Percentiles rank a stretch among this genome's conserved stretches.
phyloP scores from a whole-genome alignment of 1,140 invertebrate genomes.

The Drosophila aff. region DNA sequence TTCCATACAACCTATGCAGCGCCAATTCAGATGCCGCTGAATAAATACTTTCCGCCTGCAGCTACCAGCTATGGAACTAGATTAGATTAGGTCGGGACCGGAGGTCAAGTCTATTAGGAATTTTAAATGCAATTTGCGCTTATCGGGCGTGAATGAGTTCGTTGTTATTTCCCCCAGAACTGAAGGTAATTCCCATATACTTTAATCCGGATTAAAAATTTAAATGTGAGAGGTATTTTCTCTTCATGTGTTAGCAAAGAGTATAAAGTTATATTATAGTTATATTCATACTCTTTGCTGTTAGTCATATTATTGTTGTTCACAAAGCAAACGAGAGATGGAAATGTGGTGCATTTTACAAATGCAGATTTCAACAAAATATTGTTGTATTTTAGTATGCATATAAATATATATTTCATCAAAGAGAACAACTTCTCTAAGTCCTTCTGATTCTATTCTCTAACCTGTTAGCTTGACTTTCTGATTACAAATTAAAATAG shows the following conservation, averaged over 20 bases:
- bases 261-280: too few species aligned
- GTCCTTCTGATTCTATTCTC: background rate
- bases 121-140: constrained; percentile 71
- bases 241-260: background rate
- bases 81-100: constrained; percentile 49
- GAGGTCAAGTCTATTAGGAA: constrained; percentile 39
- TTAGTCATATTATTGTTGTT: too few species aligned
- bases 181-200: background rate
- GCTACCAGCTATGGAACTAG: constrained; percentile 49
- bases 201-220: background rate
- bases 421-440: background rate
- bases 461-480: background rate
- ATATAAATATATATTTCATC: background rate
- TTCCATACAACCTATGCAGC: background rate
- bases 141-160: constrained; percentile 10
- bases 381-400: background rate
- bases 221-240: background rate
- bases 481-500: background rate
- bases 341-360: background rate
- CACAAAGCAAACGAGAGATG: background rate
- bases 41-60: constrained; percentile 41
- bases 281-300: too few species aligned
- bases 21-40: constrained; percentile 36
- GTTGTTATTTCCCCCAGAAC: background rate
- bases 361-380: background rate